These are phyloP conservation scores for Etheostoma nigrum DNA, from an alignment of 2,797 vertebrate genomes.

Conservation along the genomic window DNA sequence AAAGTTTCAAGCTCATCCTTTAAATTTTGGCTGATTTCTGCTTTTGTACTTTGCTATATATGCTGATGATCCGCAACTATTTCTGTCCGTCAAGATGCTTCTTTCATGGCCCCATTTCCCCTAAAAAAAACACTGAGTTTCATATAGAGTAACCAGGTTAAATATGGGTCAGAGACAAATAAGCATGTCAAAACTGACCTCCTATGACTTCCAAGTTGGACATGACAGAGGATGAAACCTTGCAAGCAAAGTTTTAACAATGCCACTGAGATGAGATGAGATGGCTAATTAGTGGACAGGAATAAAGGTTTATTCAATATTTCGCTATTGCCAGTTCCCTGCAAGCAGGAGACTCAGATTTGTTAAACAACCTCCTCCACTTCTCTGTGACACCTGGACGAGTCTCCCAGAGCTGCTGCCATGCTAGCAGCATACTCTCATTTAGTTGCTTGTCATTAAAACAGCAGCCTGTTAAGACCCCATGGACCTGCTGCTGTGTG, in stretches of 20 bases:
- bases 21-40: not conserved
- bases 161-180: constrained; percentile 10
- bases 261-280: not conserved
- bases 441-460: constrained; percentile 66
- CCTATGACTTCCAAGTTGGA: constrained; percentile 2
- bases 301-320: constrained; percentile 35
- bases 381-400: constrained; percentile 45
- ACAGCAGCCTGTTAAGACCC: constrained; percentile 55
- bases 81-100: not conserved
- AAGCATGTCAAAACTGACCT: not conserved
- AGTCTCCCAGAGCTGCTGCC: constrained; percentile 37
- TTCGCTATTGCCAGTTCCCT: constrained; percentile 12
- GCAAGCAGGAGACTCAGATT: constrained; percentile 17
- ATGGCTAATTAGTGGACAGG: constrained; percentile 29
- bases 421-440: constrained; percentile 44
- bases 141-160: not conserved
- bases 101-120: not conserved
- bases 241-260: constrained; percentile 2
- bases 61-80: constrained; percentile 3
- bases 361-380: constrained; percentile 27
- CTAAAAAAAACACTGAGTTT: not conserved
- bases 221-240: constrained; percentile 4
- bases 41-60: not conserved
- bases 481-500: constrained; percentile 51
- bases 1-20: not conserved